These are phyloP conservation scores for Cinara cedri DNA, from an alignment of 2,888 invertebrate species.

Conservation along the genomic window DNA sequence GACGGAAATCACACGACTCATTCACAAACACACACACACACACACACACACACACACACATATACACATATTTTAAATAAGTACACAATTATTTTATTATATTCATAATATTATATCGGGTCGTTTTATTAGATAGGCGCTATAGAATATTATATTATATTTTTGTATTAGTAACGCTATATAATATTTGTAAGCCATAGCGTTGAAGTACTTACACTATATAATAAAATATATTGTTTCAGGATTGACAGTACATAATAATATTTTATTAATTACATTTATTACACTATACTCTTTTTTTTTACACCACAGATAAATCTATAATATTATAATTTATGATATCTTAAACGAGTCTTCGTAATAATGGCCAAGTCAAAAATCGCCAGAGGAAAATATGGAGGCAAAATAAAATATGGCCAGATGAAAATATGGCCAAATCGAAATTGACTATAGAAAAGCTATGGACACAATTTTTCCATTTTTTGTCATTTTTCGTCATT, in stretches of 20 bases:
- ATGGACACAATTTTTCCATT: too few relatives aligned
- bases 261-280: not conserved
- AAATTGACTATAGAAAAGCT: too few relatives aligned
- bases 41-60: too few relatives aligned
- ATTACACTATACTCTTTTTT: too few relatives aligned
- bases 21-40: not conserved
- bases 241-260: constrained; percentile 9
- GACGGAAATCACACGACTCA: constrained; percentile 20
- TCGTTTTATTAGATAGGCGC: constrained; percentile 39
- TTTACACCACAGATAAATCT: too few relatives aligned
- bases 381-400: too few relatives aligned
- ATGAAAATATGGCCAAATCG: too few relatives aligned
- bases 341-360: too few relatives aligned
- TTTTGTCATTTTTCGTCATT: too few relatives aligned
- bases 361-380: too few relatives aligned
- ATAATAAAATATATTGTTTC: not conserved
- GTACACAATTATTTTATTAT: not conserved
- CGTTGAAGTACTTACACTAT: constrained; percentile 19
- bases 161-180: constrained; percentile 34
- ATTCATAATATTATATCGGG: not conserved
- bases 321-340: too few relatives aligned
- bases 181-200: constrained; percentile 27
- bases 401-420: too few relatives aligned
- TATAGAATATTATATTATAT: not conserved
- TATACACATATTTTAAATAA: not conserved